These are phyloP conservation scores for Ginglymostoma cirratum DNA, from an alignment of 2,113 vertebrate species.

Conservation along the genomic window DNA sequence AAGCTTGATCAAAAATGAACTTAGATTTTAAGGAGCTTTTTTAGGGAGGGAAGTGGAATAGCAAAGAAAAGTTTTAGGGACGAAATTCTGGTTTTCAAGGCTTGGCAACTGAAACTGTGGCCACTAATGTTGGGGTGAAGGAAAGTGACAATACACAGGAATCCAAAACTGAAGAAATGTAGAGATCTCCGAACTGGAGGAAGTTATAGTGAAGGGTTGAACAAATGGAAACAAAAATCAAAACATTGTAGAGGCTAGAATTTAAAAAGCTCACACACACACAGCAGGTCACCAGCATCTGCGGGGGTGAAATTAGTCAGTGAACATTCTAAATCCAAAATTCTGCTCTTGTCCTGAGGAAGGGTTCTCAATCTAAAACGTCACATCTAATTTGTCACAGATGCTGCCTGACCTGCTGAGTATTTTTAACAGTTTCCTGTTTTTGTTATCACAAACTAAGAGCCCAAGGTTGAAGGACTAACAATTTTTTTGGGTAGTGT, in stretches of 20 bases:
- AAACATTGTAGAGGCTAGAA: background rate
- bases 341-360: background rate
- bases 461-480: background rate
- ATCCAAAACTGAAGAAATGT: background rate
- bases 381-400: background rate
- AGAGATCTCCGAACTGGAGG: background rate
- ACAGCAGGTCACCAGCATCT: background rate
- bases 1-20: background rate
- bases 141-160: background rate
- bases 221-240: background rate
- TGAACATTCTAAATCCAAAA: background rate
- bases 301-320: background rate
- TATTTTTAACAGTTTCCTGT: background rate
- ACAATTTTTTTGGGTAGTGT: no score
- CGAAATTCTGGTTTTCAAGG: background rate
- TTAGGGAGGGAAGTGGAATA: background rate
- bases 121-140: background rate
- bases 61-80: background rate
- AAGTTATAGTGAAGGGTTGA: background rate
- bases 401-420: background rate
- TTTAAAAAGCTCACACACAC: background rate
- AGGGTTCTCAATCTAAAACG: background rate
- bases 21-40: background rate
- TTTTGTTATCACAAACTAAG: background rate
- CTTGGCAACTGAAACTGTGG: background rate